These are phyloP conservation scores for Bugula neritina DNA, from an alignment of 2,888 invertebrate genomes.

Conservation along the genomic window DNA sequence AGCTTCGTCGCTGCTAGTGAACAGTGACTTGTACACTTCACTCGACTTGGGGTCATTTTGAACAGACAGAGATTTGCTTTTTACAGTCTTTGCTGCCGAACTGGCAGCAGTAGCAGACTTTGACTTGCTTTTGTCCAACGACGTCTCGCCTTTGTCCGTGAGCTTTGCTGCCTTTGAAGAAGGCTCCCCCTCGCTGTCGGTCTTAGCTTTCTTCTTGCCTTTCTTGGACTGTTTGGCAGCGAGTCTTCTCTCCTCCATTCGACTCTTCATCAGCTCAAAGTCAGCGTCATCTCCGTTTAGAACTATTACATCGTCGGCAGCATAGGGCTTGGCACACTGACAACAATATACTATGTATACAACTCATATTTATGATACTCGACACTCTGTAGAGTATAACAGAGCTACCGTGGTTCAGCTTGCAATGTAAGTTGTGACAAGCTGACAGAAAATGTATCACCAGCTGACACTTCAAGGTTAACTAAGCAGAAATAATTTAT, in stretches of 20 bases:
- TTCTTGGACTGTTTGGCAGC: slow-evolving; percentile 55
- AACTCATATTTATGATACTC: no score
- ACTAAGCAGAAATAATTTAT: neutral
- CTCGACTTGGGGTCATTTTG: slow-evolving; percentile 83
- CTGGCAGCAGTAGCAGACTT: neutral
- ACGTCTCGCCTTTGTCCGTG: neutral
- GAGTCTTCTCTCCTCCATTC: slow-evolving; percentile 63
- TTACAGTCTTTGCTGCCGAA: neutral
- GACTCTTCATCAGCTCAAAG: slow-evolving; percentile 61
- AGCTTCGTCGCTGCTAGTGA: slow-evolving; percentile 82
- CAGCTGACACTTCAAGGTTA: no score
- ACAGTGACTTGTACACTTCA: slow-evolving; percentile 88
- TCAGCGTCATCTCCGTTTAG: slow-evolving; percentile 78
- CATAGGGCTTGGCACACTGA: slow-evolving; percentile 73
- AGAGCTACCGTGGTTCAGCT: no score
- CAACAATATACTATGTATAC: no score
- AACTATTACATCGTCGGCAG: slow-evolving; percentile 73
- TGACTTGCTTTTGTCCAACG: neutral
- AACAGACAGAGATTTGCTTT: slow-evolving; percentile 54
- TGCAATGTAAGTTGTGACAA: no score
- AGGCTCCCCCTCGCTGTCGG: neutral
- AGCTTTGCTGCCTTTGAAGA: neutral
- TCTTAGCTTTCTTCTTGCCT: slow-evolving; percentile 28
- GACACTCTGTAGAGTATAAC: no score
- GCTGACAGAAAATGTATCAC: no score